These are phyloP conservation scores for Tapirus indicus DNA, from an alignment of 2,797 vertebrate species.

Conservation along the genomic window DNA sequence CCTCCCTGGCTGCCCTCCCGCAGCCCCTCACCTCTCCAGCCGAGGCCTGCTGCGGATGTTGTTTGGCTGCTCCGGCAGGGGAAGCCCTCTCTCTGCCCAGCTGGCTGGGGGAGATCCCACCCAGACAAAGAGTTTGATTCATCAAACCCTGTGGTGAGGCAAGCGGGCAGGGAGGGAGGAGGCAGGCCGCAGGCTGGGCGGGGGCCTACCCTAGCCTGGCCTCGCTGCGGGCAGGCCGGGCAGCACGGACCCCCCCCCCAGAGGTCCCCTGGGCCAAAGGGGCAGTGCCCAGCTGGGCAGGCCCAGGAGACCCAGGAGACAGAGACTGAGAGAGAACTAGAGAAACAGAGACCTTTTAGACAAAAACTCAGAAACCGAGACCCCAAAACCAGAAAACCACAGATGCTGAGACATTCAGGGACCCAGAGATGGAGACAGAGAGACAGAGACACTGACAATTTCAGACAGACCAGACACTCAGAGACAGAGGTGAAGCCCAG, in stretches of 20 bases:
- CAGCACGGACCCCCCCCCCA: constrained; percentile 62
- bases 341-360: background rate
- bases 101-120: constrained; percentile 83
- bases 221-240: constrained; percentile 73
- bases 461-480: constrained; percentile 30
- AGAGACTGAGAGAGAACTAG: background rate
- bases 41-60: constrained; percentile 5
- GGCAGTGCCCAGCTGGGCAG: constrained; percentile 66
- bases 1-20: background rate
- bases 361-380: background rate
- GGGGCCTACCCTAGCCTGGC: constrained; percentile 78
- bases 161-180: constrained; percentile 81
- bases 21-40: constrained; percentile 76
- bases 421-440: constrained; percentile 30
- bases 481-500: constrained; percentile 31
- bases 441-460: background rate
- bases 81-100: constrained; percentile 83
- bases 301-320: background rate
- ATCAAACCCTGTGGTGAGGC: constrained; percentile 83
- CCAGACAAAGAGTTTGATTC: constrained; percentile 86
- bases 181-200: constrained; percentile 79
- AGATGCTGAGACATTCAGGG: constrained; percentile 31
- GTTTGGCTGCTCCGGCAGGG: constrained; percentile 65
- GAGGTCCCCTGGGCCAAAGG: constrained; percentile 41
- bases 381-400: constrained; percentile 55